phyloP scores from a whole-genome alignment of 2,113 vertebrate species.

The Callocephalon fimbriatum region DNA sequence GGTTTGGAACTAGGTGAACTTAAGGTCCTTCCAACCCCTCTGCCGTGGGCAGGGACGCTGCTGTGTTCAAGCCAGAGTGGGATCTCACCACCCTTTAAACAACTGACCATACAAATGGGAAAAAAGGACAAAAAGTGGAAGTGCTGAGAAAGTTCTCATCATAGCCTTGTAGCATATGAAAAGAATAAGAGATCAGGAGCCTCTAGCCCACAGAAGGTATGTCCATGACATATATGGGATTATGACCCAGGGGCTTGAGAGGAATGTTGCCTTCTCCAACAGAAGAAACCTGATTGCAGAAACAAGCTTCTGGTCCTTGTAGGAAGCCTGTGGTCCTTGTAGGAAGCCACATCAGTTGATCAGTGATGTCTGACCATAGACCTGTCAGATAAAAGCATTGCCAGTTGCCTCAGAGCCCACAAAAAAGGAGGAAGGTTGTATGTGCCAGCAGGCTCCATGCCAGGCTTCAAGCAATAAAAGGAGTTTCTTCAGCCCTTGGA shows the following conservation, averaged over 20 bases:
- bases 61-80: background rate
- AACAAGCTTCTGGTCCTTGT: background rate
- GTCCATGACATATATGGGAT: background rate
- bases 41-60: background rate
- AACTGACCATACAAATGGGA: background rate
- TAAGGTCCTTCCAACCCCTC: background rate
- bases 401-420: background rate
- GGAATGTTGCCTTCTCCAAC: background rate
- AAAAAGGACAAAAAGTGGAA: background rate
- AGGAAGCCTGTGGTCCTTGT: rapidly evolving
- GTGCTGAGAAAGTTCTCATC: background rate
- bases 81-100: background rate
- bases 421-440: background rate
- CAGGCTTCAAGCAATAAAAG: background rate
- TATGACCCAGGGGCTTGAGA: background rate
- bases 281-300: background rate
- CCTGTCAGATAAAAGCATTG: background rate
- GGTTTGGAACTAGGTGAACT: background rate
- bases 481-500: background rate
- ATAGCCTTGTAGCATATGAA: background rate
- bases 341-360: background rate
- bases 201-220: background rate
- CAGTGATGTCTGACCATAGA: background rate
- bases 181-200: background rate
- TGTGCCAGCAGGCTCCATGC: background rate